Percentiles rank a stretch among this genome's conserved stretches.
Evolutionary conservation across 1,140 invertebrate genomes (phyloP).

Genomic region (Eumeta japonica): DNA sequence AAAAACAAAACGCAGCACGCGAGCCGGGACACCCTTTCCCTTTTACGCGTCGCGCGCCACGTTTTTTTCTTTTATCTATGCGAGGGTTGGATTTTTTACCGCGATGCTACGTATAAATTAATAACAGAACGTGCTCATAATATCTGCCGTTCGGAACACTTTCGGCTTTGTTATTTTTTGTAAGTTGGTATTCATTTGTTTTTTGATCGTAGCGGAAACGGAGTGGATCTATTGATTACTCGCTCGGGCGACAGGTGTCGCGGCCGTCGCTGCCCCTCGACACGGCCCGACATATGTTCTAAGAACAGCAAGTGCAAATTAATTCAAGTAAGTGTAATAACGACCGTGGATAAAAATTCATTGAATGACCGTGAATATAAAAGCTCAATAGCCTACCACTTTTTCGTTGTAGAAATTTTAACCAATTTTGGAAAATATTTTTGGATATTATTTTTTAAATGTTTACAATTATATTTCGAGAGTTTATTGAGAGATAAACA

Average conservation of each 20-base stretch:
- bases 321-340: too few species aligned
- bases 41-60: constrained; percentile 51
- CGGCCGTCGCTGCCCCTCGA: too few species aligned
- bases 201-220: constrained; percentile 46
- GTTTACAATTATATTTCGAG: too few species aligned
- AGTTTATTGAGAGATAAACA: too few species aligned
- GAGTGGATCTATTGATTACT: constrained; percentile 38
- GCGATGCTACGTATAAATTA: constrained; percentile 54
- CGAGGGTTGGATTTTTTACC: constrained; percentile 50
- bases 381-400: too few species aligned
- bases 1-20: constrained; percentile 54
- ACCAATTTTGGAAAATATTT: too few species aligned
- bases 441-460: too few species aligned
- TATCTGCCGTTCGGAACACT: constrained; percentile 52
- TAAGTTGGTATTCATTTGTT: constrained; percentile 43
- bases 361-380: too few species aligned
- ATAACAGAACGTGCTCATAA: constrained; percentile 55
- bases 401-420: too few species aligned
- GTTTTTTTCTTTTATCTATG: constrained; percentile 44
- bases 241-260: constrained; percentile 38
- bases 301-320: too few species aligned
- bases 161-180: constrained; percentile 48
- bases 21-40: constrained; percentile 52
- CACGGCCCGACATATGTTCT: too few species aligned
- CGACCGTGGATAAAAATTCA: too few species aligned